phyloP scores from a whole-genome alignment of 1,140 invertebrate genomes.

The Drosophila hydei region DNA sequence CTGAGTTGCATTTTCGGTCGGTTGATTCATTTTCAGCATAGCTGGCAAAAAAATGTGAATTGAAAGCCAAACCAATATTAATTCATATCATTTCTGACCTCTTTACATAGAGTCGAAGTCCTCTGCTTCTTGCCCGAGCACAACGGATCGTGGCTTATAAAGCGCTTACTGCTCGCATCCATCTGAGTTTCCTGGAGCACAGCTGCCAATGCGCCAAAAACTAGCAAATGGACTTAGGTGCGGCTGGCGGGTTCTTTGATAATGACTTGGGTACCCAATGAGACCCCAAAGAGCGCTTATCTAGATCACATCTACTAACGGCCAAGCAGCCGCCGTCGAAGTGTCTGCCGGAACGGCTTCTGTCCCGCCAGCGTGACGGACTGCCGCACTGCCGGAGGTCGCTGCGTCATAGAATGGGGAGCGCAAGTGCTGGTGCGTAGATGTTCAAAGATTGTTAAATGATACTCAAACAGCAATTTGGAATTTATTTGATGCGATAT shows the following conservation, averaged over 20 bases:
- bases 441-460: slow-evolving; percentile 76
- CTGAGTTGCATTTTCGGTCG: slow-evolving; percentile 1
- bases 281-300: slow-evolving; percentile 59
- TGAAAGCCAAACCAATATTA: not conserved
- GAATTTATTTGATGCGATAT: slow-evolving; percentile 78
- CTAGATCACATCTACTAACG: slow-evolving; percentile 58
- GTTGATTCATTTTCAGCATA: not conserved
- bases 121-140: not conserved
- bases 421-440: slow-evolving; percentile 50
- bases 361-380: slow-evolving; percentile 30
- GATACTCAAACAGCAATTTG: slow-evolving; percentile 71
- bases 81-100: slow-evolving; percentile 14
- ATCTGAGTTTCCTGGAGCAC: not conserved
- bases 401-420: slow-evolving; percentile 13
- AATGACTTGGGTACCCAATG: slow-evolving; percentile 45
- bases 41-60: slow-evolving; percentile 3
- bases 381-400: slow-evolving; percentile 33
- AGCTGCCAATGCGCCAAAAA: slow-evolving; percentile 48
- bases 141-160: slow-evolving; percentile 42
- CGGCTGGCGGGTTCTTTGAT: slow-evolving; percentile 63
- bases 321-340: slow-evolving; percentile 52
- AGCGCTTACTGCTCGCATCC: slow-evolving; percentile 9
- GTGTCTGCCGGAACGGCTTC: slow-evolving; percentile 60
- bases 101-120: not conserved
- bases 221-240: slow-evolving; percentile 41